Percentiles rank a stretch among this genome's conserved stretches.
Conservation (phyloP, 2,888 invertebrate species). For the Microdon myrmicae region DNA sequence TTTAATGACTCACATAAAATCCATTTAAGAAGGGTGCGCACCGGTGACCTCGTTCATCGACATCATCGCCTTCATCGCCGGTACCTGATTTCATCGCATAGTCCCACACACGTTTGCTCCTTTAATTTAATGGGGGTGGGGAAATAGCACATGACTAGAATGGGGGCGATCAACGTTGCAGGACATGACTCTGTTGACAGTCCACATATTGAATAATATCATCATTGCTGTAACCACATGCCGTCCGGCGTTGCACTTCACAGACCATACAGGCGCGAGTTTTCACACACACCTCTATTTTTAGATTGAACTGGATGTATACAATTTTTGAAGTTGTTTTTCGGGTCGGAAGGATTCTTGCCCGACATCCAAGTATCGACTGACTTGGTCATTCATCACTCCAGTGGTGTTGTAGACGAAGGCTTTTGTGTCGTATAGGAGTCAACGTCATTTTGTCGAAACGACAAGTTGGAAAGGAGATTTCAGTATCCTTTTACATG, state of each 20-base stretch:
- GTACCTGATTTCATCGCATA: no score
- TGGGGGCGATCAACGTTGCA: constrained; percentile 23
- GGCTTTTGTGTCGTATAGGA: no score
- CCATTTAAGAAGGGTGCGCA: constrained; percentile 12
- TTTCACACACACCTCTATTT: constrained; percentile 1
- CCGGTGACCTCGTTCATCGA: no score
- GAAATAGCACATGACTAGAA: constrained; percentile 6
- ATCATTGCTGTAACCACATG: constrained; percentile 31
- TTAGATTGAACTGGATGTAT: no score
- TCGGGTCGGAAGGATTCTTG: constrained; percentile 13
- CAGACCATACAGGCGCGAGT: background rate
- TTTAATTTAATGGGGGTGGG: background rate
- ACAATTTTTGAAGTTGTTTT: constrained; percentile 10
- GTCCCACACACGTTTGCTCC: background rate
- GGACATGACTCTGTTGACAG: constrained; percentile 35
- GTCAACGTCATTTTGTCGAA: no score
- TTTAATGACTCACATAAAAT: constrained; percentile 40
- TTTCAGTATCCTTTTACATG: no score
- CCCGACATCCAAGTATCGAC: constrained; percentile 26
- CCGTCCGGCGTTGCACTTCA: constrained; percentile 4
- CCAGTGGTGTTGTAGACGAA: no score
- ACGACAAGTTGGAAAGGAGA: no score
- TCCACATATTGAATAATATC: constrained; percentile 35
- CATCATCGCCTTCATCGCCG: no score
- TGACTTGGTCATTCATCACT: constrained; percentile 27